Conservation (phyloP, 2,113 vertebrate species). For the Monopterus albus region DNA sequence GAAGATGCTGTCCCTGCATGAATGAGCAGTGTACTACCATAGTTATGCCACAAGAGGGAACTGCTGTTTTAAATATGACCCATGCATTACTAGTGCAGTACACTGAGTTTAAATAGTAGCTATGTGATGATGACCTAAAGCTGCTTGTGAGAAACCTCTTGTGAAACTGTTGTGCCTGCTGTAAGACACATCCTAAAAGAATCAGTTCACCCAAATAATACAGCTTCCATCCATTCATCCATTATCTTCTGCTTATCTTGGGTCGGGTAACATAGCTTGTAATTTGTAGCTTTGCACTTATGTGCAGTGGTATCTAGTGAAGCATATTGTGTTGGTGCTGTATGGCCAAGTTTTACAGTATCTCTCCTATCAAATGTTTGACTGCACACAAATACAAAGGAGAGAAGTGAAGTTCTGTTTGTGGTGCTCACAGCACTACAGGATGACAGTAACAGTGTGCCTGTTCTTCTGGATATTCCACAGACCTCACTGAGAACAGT, state of each 20-base stretch:
- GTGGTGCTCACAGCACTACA: not conserved
- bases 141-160: not conserved
- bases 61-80: slow-evolving; percentile 39
- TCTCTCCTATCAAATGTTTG: too few relatives aligned
- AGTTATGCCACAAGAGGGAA: slow-evolving; percentile 68
- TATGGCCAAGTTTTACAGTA: not conserved
- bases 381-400: not conserved
- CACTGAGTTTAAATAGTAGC: not conserved
- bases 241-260: too few relatives aligned
- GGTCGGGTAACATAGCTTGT: too few relatives aligned
- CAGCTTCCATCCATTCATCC: too few relatives aligned
- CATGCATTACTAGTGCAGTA: rapidly evolving
- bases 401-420: not conserved
- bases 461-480: not conserved
- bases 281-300: not conserved
- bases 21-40: not conserved
- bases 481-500: not conserved
- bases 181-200: not conserved
- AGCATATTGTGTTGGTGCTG: not conserved
- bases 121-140: not conserved
- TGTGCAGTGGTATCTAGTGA: not conserved
- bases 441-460: not conserved
- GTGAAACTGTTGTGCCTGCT: not conserved
- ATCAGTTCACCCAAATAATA: not conserved
- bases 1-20: not conserved